These are phyloP conservation scores for Hormiphora californensis DNA, from an alignment of 37 sponge, comb jelly and placozoan species.

Conservation along the genomic window DNA sequence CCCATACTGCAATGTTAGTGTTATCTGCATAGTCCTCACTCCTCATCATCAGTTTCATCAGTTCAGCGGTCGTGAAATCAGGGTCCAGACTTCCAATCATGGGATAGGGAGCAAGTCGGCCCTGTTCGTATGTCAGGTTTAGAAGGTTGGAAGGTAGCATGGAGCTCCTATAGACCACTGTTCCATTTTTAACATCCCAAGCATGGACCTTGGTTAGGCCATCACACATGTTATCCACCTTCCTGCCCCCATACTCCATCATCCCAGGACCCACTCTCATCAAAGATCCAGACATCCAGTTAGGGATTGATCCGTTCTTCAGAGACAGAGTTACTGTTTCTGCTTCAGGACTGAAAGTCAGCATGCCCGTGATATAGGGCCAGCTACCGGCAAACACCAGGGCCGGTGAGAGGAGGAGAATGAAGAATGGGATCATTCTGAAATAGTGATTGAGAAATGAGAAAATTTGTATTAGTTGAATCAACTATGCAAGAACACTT, in stretches of 20 bases:
- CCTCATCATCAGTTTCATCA: background rate
- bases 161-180: background rate
- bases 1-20: slow-evolving; percentile 51
- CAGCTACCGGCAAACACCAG: no score
- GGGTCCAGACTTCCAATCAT: background rate
- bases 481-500: no score
- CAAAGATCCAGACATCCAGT: background rate
- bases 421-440: no score
- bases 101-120: background rate
- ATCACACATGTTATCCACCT: background rate
- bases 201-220: slow-evolving; percentile 29
- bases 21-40: background rate
- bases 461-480: no score
- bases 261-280: background rate
- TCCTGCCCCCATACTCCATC: background rate
- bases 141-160: background rate
- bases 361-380: no score
- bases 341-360: no score
- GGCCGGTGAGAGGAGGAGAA: no score
- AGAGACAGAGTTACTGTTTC: background rate
- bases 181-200: background rate
- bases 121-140: background rate
- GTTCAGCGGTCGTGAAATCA: background rate
- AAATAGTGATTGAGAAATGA: no score
- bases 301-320: background rate